Conservation (phyloP, 1,140 invertebrate genomes). For the Drosophila sechellia region DNA sequence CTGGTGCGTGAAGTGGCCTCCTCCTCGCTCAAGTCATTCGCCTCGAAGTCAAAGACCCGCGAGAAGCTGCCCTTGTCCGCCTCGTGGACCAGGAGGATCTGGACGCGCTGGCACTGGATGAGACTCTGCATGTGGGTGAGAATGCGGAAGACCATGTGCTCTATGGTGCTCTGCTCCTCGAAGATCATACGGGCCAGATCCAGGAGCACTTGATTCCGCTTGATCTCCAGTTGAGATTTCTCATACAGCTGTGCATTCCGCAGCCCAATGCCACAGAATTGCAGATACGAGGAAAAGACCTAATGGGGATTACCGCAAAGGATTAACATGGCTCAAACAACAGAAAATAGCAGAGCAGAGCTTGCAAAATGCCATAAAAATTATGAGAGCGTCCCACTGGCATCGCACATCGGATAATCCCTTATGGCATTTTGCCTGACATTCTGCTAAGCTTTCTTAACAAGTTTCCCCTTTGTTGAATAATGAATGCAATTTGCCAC, state of each 20-base stretch:
- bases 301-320: slow-evolving; percentile 20
- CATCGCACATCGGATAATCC: slow-evolving; percentile 46
- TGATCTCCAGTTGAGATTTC: slow-evolving; percentile 96
- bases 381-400: slow-evolving; percentile 23
- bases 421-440: slow-evolving; percentile 40
- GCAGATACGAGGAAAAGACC: slow-evolving; percentile 95
- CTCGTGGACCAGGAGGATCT: slow-evolving; percentile 95
- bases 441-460: slow-evolving; percentile 61
- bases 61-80: slow-evolving; percentile 95
- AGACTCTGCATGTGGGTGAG: slow-evolving; percentile 97
- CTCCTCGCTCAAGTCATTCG: slow-evolving; percentile 90
- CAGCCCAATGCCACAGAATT: slow-evolving; percentile 97
- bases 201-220: slow-evolving; percentile 96
- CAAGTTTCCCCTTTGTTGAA: slow-evolving; percentile 57
- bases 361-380: slow-evolving; percentile 37
- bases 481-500: slow-evolving; percentile 73
- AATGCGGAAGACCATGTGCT: slow-evolving; percentile 97
- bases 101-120: slow-evolving; percentile 96
- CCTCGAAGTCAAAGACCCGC: slow-evolving; percentile 95
- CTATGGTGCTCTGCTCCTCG: slow-evolving; percentile 98
- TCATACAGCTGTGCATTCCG: slow-evolving; percentile 97
- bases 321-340: slow-evolving; percentile 23
- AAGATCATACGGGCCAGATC: slow-evolving; percentile 98
- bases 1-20: slow-evolving; percentile 91
- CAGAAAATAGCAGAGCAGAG: not conserved